A percentile compares a stretch with the other conserved stretches of the same genome.
These are phyloP conservation scores for Apistogramma diplotaenia DNA, from an alignment of 2,113 vertebrate species.

Conservation along the genomic window DNA sequence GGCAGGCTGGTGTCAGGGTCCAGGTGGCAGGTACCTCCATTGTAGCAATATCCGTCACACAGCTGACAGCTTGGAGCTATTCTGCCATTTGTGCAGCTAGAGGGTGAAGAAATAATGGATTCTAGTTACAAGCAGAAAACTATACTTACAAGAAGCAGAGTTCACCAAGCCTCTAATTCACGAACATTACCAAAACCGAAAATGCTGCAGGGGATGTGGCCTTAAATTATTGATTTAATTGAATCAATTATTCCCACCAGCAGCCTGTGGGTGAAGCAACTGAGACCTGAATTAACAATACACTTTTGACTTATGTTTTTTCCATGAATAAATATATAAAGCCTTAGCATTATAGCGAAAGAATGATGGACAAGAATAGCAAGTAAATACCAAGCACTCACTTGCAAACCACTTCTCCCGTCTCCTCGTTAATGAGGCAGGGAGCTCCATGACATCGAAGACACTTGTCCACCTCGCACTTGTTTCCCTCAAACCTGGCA, in stretches of 20 bases:
- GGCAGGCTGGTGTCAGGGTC: slow-evolving; percentile 94
- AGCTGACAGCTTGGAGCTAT: slow-evolving; percentile 94
- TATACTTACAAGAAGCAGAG: slow-evolving; percentile 3
- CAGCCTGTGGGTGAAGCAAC: not conserved
- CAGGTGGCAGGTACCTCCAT: slow-evolving; percentile 94
- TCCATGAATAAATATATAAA: not conserved
- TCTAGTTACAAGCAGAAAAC: slow-evolving; percentile 25
- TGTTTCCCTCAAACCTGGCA: slow-evolving; percentile 85
- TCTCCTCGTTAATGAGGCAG: slow-evolving; percentile 87
- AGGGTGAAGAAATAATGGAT: slow-evolving; percentile 61
- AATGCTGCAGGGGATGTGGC: not conserved
- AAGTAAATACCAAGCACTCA: slow-evolving; percentile 72
- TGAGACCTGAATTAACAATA: not conserved
- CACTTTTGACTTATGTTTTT: not conserved
- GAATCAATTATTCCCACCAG: slow-evolving; percentile 7
- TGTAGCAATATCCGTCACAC: slow-evolving; percentile 99
- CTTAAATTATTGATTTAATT: slow-evolving; percentile 20
- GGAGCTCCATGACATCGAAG: slow-evolving; percentile 88
- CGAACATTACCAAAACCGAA: slow-evolving; percentile 11
- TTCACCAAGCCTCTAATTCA: slow-evolving; percentile 17
- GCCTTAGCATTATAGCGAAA: not conserved
- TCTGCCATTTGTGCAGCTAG: slow-evolving; percentile 95
- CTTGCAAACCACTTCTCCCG: slow-evolving; percentile 91
- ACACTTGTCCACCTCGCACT: slow-evolving; percentile 95
- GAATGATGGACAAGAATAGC: not conserved